Conservation (phyloP, 2,888 invertebrate species). For the Malacosoma neustria region DNA sequence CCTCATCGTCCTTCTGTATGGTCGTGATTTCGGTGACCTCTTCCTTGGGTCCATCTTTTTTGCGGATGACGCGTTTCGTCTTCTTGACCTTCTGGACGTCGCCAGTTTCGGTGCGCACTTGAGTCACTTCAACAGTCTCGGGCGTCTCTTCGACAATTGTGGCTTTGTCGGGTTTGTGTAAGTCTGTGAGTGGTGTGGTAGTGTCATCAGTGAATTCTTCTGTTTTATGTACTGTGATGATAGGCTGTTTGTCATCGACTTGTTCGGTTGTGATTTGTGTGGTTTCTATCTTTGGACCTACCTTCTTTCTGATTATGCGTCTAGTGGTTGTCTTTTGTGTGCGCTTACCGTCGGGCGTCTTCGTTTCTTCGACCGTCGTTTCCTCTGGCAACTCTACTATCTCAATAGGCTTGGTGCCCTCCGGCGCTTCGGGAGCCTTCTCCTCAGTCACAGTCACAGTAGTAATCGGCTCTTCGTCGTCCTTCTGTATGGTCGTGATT, state of each 20-base stretch:
- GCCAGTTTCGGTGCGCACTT: conserved; percentile 12
- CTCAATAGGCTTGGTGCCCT: no score
- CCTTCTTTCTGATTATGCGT: conserved; percentile 27
- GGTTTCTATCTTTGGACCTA: conserved; percentile 32
- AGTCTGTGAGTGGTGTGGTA: conserved; percentile 14
- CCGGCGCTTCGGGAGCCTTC: conserved; percentile 13
- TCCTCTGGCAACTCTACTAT: no score
- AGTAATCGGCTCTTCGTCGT: conserved; percentile 19
- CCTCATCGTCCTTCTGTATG: conserved; percentile 39
- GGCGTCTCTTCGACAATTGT: conserved; percentile 16
- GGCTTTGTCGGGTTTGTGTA: conserved; percentile 8
- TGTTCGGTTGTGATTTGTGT: conserved; percentile 35
- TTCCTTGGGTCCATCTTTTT: conserved; percentile 16
- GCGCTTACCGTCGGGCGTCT: no score
- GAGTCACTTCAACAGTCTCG: conserved; percentile 18
- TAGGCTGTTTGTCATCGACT: conserved; percentile 18
- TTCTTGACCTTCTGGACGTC: conserved; percentile 16
- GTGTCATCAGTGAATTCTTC: conserved; percentile 13
- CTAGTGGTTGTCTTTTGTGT: conserved; percentile 25
- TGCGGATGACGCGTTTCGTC: conserved; percentile 22
- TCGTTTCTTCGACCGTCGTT: no score
- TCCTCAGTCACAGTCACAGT: conserved; percentile 6
- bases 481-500: conserved; percentile 32
- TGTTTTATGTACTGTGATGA: conserved; percentile 11
- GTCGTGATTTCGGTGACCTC: conserved; percentile 22